Percentiles rank a stretch among this genome's conserved stretches.
Conservation (phyloP, 2,113 vertebrate species). For the Uropsilus gracilis region DNA sequence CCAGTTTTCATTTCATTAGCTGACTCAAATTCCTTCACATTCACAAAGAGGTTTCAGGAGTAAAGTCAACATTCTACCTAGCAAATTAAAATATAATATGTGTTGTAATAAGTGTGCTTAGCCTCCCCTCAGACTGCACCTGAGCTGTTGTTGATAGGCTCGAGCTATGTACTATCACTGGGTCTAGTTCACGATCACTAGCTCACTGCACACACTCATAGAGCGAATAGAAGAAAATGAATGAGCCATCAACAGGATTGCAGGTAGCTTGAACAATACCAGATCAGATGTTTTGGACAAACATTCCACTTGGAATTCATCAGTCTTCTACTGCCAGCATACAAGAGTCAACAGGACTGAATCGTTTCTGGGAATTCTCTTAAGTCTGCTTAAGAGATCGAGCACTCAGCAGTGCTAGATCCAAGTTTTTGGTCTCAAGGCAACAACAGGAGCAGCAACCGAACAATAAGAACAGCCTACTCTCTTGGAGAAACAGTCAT, state of each 20-base stretch:
- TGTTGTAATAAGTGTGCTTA: not conserved
- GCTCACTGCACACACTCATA: not conserved
- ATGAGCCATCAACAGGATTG: not conserved
- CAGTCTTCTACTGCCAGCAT: not conserved
- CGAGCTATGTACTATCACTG: not conserved
- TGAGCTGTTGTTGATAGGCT: conserved; percentile 23
- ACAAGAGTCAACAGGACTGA: not conserved
- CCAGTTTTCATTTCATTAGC: conserved; percentile 19
- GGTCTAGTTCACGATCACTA: conserved; percentile 38
- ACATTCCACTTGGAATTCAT: conserved; percentile 29
- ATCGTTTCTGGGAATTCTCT: not conserved
- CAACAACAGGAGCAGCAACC: not conserved
- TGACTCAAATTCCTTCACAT: conserved; percentile 46
- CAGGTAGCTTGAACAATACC: not conserved
- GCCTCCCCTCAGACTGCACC: conserved; percentile 21
- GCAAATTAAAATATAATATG: conserved; percentile 56
- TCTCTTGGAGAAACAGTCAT: not conserved
- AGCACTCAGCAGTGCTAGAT: not conserved
- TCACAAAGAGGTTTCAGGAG: conserved; percentile 38
- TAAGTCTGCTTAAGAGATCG: no score
- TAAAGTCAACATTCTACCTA: conserved; percentile 52
- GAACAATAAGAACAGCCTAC: not conserved
- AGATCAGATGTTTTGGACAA: not conserved
- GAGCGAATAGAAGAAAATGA: conserved; percentile 22
- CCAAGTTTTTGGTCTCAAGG: not conserved